These are phyloP conservation scores for Drosophila navojoa DNA, from an alignment of 1,140 invertebrate species.

Conservation along the genomic window DNA sequence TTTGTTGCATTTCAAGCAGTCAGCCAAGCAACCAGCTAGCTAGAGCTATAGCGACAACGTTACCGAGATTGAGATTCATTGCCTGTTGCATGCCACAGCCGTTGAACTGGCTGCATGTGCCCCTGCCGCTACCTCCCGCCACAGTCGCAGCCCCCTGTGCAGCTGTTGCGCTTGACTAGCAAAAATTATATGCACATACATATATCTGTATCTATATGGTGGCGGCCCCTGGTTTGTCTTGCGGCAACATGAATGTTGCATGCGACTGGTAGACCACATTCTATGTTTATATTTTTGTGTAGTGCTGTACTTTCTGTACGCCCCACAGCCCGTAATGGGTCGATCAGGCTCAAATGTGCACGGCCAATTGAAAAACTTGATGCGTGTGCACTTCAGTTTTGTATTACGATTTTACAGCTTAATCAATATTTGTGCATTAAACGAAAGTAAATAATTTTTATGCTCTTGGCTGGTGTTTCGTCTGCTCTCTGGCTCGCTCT, in stretches of 20 bases:
- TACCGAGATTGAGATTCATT: constrained; percentile 78
- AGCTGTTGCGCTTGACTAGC: constrained; percentile 41
- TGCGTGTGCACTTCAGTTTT: constrained; percentile 47
- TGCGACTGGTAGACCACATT: constrained; percentile 51
- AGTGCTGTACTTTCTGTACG: constrained; percentile 65
- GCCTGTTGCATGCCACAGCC: constrained; percentile 77
- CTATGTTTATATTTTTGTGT: constrained; percentile 61
- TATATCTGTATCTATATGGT: constrained; percentile 30
- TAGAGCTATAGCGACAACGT: constrained; percentile 31
- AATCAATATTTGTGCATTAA: constrained; percentile 77
- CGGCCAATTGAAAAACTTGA: constrained; percentile 61
- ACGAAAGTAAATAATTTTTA: constrained; percentile 58
- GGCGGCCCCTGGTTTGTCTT: constrained; percentile 37
- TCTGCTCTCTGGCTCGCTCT: not conserved
- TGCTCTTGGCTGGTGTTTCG: constrained; percentile 26
- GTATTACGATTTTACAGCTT: constrained; percentile 65
- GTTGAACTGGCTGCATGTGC: constrained; percentile 63
- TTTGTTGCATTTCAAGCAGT: not conserved
- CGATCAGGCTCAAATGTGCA: constrained; percentile 21
- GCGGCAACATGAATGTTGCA: constrained; percentile 49
- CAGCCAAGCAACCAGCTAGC: constrained; percentile 12
- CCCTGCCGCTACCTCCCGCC: constrained; percentile 9
- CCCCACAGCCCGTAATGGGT: constrained; percentile 9
- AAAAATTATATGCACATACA: constrained; percentile 42
- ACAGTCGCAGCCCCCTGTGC: not conserved